Base-by-base conservation (phyloP, 2,113 vertebrate species). In the Gadus macrocephalus region DNA sequence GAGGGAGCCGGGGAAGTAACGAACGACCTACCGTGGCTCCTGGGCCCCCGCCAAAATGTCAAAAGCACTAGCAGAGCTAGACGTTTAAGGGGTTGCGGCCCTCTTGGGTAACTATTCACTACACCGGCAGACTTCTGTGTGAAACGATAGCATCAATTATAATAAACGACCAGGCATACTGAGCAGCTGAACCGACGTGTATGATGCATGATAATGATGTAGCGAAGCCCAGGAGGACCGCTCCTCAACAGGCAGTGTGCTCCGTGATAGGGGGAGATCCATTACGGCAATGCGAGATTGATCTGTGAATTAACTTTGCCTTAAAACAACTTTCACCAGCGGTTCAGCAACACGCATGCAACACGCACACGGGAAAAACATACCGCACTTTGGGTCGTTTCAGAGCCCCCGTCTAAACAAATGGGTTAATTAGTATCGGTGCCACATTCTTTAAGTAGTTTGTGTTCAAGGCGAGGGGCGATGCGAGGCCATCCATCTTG, bases 211-310 rank as follows among this genome's bases (percentile, higher is more conserved):
- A 56, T 53, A 56, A 73, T 75, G 42, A 49, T 49, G 42, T 73
- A 75, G 80, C 69, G 74, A 84, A 76, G 73, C 68, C 67, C 62
- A 72, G 64, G 70, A 68, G 53, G 76, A 78, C n/a, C 8, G 35
- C 69, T 62, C 35, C 35, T 74, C 63, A 67, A 78, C 76, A 76
- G 78, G 79, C 22, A 64, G 69, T 60, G 27, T 42, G 67, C 67
- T 56, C 60, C 27, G 68, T 73, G 75, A 77, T 74, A 75, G 58
- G 70, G 71, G 76, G 42, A 42, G 73, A 79, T 87, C 85, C 67
- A 84, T 86, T 78, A 78, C 68, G 68, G 56, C n/a, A 25, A 25
- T 25, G 25, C 63, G 71, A 83, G 78, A 83, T 75, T 81, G 74
- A 80, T 83, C 75, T 66, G 71, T 76, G 71, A 71, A 74, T 87